phyloP scores from a whole-genome alignment of 2,797 vertebrate genomes.

The Coilia nasus region DNA sequence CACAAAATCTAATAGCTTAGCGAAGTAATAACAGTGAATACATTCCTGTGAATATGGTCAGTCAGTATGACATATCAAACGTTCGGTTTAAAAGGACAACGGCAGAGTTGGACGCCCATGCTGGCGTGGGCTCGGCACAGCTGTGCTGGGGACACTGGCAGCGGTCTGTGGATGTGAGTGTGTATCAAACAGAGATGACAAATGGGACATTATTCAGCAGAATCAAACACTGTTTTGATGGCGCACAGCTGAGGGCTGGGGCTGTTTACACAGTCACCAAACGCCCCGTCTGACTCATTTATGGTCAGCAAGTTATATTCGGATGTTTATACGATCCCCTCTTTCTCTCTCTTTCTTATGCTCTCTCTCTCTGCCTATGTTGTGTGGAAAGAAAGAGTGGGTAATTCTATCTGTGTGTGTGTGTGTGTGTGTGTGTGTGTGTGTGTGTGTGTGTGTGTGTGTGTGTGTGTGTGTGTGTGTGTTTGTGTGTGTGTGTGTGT shows the following conservation, averaged over 20 bases:
- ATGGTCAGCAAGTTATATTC: constrained; percentile 20
- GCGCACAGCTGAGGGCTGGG: background rate
- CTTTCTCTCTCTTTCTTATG: too few relatives aligned
- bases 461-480: background rate
- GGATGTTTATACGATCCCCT: constrained; percentile 11
- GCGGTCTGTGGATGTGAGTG: background rate
- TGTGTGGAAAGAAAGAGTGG: background rate
- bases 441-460: constrained; percentile 34
- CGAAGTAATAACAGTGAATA: background rate
- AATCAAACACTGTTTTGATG: background rate
- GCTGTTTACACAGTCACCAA: constrained; percentile 16
- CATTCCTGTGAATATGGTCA: background rate
- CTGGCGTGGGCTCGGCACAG: background rate
- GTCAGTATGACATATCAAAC: background rate
- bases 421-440: constrained; percentile 36
- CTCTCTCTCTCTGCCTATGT: too few relatives aligned
- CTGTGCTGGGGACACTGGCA: background rate
- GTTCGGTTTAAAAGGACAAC: background rate
- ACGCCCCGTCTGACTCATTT: constrained; percentile 16
- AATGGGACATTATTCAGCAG: constrained; percentile 23
- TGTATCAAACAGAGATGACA: background rate
- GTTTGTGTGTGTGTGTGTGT: background rate
- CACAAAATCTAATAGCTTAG: background rate
- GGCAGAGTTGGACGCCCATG: background rate
- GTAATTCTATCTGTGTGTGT: constrained; percentile 37